A percentile compares a stretch with the other conserved stretches of the same genome.
Evolutionary conservation across 2,797 vertebrate species (phyloP).

Genomic region (Pampus argenteus): DNA sequence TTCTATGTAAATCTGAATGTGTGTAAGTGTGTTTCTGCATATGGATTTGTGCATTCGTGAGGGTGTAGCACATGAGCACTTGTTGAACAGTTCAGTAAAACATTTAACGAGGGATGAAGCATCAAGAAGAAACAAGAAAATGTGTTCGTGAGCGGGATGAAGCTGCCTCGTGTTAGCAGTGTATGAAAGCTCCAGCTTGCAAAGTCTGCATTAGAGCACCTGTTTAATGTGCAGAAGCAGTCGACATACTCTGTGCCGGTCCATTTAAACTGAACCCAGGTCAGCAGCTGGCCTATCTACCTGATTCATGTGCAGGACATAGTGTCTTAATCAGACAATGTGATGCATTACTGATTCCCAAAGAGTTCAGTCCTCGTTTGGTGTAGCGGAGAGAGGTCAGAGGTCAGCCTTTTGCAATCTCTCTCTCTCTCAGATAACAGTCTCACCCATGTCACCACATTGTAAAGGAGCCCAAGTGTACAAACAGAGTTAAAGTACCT

Average conservation of each 20-base stretch:
- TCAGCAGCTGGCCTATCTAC: slow-evolving; percentile 2
- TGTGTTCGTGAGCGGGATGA: neutral
- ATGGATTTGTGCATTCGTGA: neutral
- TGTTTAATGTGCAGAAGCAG: slow-evolving; percentile 30
- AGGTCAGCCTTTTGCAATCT: slow-evolving; percentile 7
- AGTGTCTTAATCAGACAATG: neutral
- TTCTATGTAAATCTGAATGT: neutral
- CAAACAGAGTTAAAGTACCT: slow-evolving; percentile 7
- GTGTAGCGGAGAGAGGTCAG: slow-evolving; percentile 11
- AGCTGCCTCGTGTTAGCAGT: neutral
- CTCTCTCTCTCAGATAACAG: neutral
- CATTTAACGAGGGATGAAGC: neutral
- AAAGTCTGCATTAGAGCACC: slow-evolving; percentile 16
- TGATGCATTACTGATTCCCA: slow-evolving; percentile 20
- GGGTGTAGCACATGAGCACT: neutral
- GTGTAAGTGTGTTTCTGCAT: neutral
- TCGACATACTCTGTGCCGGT: neutral
- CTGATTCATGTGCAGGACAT: slow-evolving; percentile 13
- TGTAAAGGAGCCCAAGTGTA: neutral
- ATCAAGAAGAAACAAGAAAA: neutral
- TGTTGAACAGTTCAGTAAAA: neutral
- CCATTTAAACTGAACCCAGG: slow-evolving; percentile 43
- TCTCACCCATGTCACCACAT: neutral
- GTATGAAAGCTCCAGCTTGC: neutral
- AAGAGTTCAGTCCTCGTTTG: neutral